Evolutionary conservation across 2,113 vertebrate species (phyloP).

Genomic region (Dromaius novaehollandiae): DNA sequence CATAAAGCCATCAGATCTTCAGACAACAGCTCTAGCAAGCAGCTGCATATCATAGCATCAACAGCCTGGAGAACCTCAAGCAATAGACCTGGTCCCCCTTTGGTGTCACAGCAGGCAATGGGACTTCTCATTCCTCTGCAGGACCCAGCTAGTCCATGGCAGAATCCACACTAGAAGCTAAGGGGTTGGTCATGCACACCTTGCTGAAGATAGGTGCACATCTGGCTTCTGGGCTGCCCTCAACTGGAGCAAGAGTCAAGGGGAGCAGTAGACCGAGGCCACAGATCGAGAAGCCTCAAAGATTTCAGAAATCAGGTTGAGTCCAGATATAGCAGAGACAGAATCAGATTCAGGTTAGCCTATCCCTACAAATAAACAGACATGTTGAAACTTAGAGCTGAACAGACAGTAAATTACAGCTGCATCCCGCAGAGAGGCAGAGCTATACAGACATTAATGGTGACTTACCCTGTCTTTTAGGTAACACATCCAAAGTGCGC

Average conservation of each 20-base stretch:
- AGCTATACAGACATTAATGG: not conserved
- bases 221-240: not conserved
- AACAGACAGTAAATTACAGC: not conserved
- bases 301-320: not conserved
- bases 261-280: not conserved
- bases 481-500: not conserved
- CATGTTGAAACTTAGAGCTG: not conserved
- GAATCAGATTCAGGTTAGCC: not conserved
- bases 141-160: not conserved
- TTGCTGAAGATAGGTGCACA: not conserved
- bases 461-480: not conserved
- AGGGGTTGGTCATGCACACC: not conserved
- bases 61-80: not conserved
- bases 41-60: not conserved
- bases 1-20: not conserved
- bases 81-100: not conserved
- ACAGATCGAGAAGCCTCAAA: not conserved
- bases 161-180: not conserved
- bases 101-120: too few relatives aligned
- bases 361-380: not conserved
- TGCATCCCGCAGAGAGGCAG: not conserved
- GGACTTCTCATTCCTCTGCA: too few relatives aligned
- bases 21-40: not conserved
- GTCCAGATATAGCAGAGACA: not conserved
- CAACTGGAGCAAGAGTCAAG: not conserved